Evolutionary conservation across 2,888 invertebrate species (phyloP).

Genomic region (Glaucopsyche alexis): DNA sequence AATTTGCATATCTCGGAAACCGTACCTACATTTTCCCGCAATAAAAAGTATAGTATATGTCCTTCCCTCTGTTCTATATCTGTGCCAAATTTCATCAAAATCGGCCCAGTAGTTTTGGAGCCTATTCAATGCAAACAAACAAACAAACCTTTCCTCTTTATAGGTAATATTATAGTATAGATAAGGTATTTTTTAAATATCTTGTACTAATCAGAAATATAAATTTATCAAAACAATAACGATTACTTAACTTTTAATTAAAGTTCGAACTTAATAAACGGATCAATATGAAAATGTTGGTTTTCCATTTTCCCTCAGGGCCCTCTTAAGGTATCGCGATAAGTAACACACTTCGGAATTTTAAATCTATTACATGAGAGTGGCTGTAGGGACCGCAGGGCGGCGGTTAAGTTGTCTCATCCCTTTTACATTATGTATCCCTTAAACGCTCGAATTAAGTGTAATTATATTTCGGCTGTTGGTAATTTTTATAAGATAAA

Average conservation of each 20-base stretch:
- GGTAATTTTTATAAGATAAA: background rate
- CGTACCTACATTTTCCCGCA: no score
- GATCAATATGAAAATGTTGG: slow-evolving; percentile 62
- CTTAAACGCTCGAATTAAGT: slow-evolving; percentile 18
- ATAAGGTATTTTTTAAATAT: no score
- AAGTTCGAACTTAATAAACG: slow-evolving; percentile 54
- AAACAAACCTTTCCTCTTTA: no score
- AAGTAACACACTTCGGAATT: slow-evolving; percentile 26
- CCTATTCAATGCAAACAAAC: no score
- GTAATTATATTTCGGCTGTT: background rate
- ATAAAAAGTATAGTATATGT: no score
- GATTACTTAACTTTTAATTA: slow-evolving; percentile 60
- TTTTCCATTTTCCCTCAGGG: slow-evolving; percentile 64
- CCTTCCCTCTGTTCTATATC: no score
- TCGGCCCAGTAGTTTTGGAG: no score
- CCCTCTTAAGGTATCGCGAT: slow-evolving; percentile 43
- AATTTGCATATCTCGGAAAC: no score
- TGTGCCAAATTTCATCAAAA: no score
- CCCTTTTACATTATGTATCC: slow-evolving; percentile 20
- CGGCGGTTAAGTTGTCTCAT: slow-evolving; percentile 1
- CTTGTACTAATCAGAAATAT: background rate
- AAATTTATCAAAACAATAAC: slow-evolving; percentile 1
- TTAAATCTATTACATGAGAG: slow-evolving; percentile 28
- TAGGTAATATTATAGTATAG: no score
- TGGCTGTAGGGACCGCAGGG: slow-evolving; percentile 5